phyloP scores from a whole-genome alignment of 2,888 invertebrate genomes.

The Zeuzera pyrina region DNA sequence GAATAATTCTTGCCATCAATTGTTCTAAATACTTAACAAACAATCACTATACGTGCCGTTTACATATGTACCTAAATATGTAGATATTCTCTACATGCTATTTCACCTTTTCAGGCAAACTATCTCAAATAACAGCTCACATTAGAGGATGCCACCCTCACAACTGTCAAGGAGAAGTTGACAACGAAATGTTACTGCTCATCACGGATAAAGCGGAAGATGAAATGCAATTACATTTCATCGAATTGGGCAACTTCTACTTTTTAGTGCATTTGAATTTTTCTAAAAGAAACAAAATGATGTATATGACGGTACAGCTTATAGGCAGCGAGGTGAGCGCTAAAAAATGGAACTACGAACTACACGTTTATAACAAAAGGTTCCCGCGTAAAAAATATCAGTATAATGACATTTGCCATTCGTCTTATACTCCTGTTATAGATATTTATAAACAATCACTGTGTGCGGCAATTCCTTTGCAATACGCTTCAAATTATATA shows the following conservation, averaged over 20 bases:
- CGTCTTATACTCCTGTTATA: constrained; percentile 19
- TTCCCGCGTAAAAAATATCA: constrained; percentile 36
- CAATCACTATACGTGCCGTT: too few relatives aligned
- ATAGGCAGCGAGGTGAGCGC: constrained; percentile 40
- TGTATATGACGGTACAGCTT: constrained; percentile 39
- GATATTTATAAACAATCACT: constrained; percentile 25
- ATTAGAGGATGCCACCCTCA: constrained; percentile 33
- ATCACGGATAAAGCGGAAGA: constrained; percentile 22
- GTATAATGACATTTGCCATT: constrained; percentile 29
- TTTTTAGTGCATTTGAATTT: constrained; percentile 41
- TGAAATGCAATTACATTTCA: constrained; percentile 25
- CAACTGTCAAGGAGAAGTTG: constrained; percentile 26
- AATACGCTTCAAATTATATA: constrained; percentile 21
- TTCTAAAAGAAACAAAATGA: constrained; percentile 17
- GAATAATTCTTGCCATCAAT: too few relatives aligned
- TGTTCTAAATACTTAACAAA: too few relatives aligned
- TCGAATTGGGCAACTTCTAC: constrained; percentile 28
- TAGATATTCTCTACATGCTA: too few relatives aligned
- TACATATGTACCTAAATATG: too few relatives aligned
- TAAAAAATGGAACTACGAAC: constrained; percentile 45
- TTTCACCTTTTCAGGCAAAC: constrained; percentile 33
- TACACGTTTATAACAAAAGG: constrained; percentile 47
- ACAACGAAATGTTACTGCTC: constrained; percentile 32
- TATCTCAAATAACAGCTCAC: constrained; percentile 33
- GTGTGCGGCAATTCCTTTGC: constrained; percentile 31